Percentiles rank a stretch among this genome's conserved stretches.
These are phyloP conservation scores for Archegozetes longisetosus DNA, from an alignment of 1,140 invertebrate species.

Conservation along the genomic window DNA sequence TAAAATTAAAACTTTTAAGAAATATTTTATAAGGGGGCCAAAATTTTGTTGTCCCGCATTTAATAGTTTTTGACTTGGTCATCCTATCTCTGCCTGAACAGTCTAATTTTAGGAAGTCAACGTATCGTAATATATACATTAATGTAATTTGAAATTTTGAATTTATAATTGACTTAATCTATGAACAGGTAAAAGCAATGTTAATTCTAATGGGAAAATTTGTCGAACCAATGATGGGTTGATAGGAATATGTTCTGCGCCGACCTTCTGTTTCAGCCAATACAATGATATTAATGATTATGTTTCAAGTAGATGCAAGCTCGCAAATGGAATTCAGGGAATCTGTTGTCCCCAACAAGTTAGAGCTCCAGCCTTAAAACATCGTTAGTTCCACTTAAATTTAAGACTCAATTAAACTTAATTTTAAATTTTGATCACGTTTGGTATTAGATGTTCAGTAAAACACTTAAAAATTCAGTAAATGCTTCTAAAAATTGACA, in stretches of 20 bases:
- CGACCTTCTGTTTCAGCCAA: constrained; percentile 13
- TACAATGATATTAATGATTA: constrained; percentile 7
- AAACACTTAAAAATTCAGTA: neutral
- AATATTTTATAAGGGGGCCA: too few species aligned
- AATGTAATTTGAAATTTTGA: too few species aligned
- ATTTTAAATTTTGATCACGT: too few species aligned
- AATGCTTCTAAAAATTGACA: neutral
- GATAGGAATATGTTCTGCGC: constrained; percentile 4
- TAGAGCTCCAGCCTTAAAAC: neutral
- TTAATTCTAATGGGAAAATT: constrained; percentile 1
- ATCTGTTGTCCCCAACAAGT: constrained; percentile 16
- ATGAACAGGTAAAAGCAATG: too few species aligned
- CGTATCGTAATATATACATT: too few species aligned
- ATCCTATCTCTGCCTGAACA: too few species aligned
- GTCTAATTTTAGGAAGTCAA: too few species aligned
- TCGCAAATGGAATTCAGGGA: neutral
- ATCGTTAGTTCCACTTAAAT: neutral
- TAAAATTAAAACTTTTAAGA: too few species aligned
- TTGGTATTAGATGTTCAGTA: constrained; percentile 1
- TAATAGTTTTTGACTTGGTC: too few species aligned
- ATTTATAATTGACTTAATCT: too few species aligned
- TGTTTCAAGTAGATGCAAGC: constrained; percentile 10
- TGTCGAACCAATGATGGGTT: constrained; percentile 15
- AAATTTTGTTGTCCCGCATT: too few species aligned
- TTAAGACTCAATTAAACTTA: too few species aligned